phyloP scores from a whole-genome alignment of 2,888 invertebrate species.

The Stenoptilia bipunctidactyla region DNA sequence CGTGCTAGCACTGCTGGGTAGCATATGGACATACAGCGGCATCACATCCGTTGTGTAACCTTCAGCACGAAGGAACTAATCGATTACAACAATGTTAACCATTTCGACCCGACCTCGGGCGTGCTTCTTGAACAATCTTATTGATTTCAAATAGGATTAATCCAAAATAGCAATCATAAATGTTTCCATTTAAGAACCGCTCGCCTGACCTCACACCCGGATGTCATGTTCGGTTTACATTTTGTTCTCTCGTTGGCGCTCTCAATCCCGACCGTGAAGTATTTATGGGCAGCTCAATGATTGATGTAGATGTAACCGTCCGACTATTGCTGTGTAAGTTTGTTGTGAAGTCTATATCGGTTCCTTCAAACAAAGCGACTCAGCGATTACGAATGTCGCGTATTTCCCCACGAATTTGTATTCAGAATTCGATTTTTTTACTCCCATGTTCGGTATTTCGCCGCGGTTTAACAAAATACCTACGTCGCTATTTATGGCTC shows the following conservation, averaged over 20 bases:
- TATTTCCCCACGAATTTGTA: constrained; percentile 52
- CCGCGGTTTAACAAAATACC: constrained; percentile 24
- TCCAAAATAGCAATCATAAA: constrained; percentile 39
- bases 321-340: constrained; percentile 19
- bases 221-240: constrained; percentile 58
- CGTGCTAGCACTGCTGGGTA: too few relatives aligned
- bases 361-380: constrained; percentile 6
- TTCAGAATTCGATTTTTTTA: constrained; percentile 31
- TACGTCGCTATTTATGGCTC: constrained; percentile 35
- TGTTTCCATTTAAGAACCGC: constrained; percentile 55
- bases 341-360: constrained; percentile 1
- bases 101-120: constrained; percentile 46
- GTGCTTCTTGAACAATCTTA: constrained; percentile 45
- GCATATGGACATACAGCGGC: too few relatives aligned
- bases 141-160: constrained; percentile 57
- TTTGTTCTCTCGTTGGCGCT: constrained; percentile 37
- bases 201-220: constrained; percentile 60
- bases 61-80: too few relatives aligned
- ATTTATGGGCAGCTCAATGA: constrained; percentile 32
- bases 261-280: constrained; percentile 36
- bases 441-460: constrained; percentile 30
- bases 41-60: too few relatives aligned
- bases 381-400: constrained; percentile 30
- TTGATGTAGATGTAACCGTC: constrained; percentile 29
- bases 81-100: constrained; percentile 29